These are phyloP conservation scores for Lasioglossum villosulum DNA, from an alignment of 2,888 invertebrate species.

Conservation along the genomic window DNA sequence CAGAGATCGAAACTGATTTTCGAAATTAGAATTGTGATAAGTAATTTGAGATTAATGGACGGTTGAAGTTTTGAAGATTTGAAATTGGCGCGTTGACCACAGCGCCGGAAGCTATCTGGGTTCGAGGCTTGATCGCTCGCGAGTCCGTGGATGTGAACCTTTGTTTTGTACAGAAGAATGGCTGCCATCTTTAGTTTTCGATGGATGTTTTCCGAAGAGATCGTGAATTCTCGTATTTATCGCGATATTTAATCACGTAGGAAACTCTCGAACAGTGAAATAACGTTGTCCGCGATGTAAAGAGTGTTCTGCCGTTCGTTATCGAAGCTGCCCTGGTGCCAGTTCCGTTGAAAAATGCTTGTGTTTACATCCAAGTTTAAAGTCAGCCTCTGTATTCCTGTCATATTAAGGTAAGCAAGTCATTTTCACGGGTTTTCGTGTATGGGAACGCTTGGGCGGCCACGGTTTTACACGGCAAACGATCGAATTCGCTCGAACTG, in stretches of 20 bases:
- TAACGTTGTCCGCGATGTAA: constrained; percentile 84
- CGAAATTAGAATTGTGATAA: background rate
- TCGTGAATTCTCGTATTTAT: constrained; percentile 80
- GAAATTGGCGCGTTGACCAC: constrained; percentile 70
- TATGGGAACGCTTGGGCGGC: constrained; percentile 9
- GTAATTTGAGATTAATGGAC: background rate
- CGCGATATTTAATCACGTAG: constrained; percentile 80
- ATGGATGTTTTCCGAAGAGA: constrained; percentile 90
- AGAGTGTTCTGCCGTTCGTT: constrained; percentile 82
- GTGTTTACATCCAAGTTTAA: constrained; percentile 92
- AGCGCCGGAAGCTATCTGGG: constrained; percentile 80
- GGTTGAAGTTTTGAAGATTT: constrained; percentile 12
- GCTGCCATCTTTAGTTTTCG: constrained; percentile 94
- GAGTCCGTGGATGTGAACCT: constrained; percentile 85
- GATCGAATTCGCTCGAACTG: constrained; percentile 29
- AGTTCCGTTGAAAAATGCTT: constrained; percentile 86
- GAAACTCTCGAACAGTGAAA: constrained; percentile 82
- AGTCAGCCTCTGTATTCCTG: constrained; percentile 88
- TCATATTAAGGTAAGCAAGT: constrained; percentile 86
- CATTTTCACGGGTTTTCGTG: constrained; percentile 38
- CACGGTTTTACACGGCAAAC: background rate
- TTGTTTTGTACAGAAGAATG: constrained; percentile 94
- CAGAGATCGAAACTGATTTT: background rate
- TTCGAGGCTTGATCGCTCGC: constrained; percentile 81
- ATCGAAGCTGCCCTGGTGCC: constrained; percentile 83